Evolutionary conservation across 2,888 invertebrate genomes (phyloP).

Genomic region (Agrotis exclamationis): DNA sequence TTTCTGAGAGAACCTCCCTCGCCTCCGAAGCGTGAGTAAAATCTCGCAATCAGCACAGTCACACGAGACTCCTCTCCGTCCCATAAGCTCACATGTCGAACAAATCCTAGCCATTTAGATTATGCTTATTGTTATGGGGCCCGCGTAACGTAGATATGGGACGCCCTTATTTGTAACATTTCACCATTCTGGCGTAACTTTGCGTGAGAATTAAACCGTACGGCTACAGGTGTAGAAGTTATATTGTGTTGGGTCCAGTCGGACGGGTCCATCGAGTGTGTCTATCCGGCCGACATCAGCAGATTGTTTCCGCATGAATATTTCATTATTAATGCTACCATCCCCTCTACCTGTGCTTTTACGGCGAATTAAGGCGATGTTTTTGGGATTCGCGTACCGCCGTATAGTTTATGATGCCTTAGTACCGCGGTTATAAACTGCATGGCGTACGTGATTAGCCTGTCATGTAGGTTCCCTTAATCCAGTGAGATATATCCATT

Average conservation of each 20-base stretch:
- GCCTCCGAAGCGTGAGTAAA: constrained; percentile 43
- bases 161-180: constrained; percentile 70
- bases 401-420: constrained; percentile 19
- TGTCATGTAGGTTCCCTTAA: background rate
- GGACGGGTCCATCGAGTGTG: constrained; percentile 32
- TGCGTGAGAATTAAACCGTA: constrained; percentile 62
- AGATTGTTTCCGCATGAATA: constrained; percentile 80
- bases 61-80: constrained; percentile 61
- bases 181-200: constrained; percentile 26
- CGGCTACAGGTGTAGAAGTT: constrained; percentile 49
- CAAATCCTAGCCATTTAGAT: constrained; percentile 80
- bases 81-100: constrained; percentile 73
- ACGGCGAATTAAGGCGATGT: constrained; percentile 55
- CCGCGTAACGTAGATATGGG: constrained; percentile 69
- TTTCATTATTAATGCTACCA: constrained; percentile 77
- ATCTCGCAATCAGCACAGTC: constrained; percentile 66
- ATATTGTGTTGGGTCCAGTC: constrained; percentile 50
- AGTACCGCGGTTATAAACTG: constrained; percentile 17
- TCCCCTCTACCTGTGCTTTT: constrained; percentile 62
- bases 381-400: constrained; percentile 25
- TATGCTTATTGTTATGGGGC: constrained; percentile 81
- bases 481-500: constrained; percentile 9
- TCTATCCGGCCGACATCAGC: constrained; percentile 69
- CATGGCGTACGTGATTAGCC: background rate
- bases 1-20: constrained; percentile 44